Evolutionary conservation across 2,888 invertebrate species (phyloP), one percentile per base, ranked within the genome.

Genomic region (Yponomeuta evonymella): DNA sequence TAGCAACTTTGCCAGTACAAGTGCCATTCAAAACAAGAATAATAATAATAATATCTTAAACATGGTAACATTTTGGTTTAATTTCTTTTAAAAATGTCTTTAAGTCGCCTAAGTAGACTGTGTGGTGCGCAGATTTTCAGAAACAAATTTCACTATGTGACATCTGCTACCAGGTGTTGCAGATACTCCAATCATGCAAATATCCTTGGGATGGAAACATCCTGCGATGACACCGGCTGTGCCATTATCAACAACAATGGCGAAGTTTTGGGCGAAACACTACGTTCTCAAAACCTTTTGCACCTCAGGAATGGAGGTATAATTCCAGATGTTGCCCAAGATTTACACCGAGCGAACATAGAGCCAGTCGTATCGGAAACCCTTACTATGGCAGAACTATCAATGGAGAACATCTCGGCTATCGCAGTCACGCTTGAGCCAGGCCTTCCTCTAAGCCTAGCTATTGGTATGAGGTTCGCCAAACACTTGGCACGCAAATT

Each of bases 201-300:
- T 68, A 87, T 98, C 73, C 91, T 99, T 71, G 99, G 99, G n/a
- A 98, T 99, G 78, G 99, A 99, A 93, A 98, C 98, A 2, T 98
- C 98, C 72, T 99, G 98, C 83, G 99, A 99, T 92, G 99, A 99
- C 82, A 99, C 99, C 0, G 99, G 98, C 15, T 96, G 97, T 81
- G 98, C 98, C 48, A 93, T 99, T 75, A 95, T 99, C 9, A 94
- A 97, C 85, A 92, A 90, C 15, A 82, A 94, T 72, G 96, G 97
- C 36, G 90, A 93, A 75, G 91, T 99, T 75, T 82, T 97, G 66
- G 96, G 97, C n/a, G 97, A 99, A 90, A 93, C 94, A 64, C 85
- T 97, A 69, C 88, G 95, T 80, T 97, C 97, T 0, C 99, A 99
- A 86, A 95, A 96, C 76, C 83, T 94, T 75, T 92, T 94, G 72